These are phyloP conservation scores for Stenodema calcarata DNA, from an alignment of 2,888 invertebrate species.

Conservation along the genomic window DNA sequence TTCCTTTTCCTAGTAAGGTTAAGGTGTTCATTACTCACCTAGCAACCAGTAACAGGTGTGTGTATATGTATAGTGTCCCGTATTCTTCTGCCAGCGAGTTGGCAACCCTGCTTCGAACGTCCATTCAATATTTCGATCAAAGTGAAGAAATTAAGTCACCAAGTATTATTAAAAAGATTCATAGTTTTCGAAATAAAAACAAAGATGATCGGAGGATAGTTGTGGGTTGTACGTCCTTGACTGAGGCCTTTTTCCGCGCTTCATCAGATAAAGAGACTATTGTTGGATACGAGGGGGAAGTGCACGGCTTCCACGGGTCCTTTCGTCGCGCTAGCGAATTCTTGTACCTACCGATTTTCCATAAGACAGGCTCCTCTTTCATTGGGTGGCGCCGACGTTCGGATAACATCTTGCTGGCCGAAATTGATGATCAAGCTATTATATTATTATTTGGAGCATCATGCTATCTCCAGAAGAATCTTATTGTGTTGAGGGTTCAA, in stretches of 20 bases:
- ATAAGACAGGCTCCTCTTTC: not conserved
- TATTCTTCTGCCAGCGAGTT: too few species aligned
- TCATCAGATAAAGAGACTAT: not conserved
- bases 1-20: too few species aligned
- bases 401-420: not conserved
- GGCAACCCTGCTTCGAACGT: too few species aligned
- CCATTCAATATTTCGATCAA: too few species aligned
- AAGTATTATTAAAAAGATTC: too few species aligned
- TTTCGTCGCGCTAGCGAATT: not conserved
- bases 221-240: not conserved
- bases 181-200: too few species aligned
- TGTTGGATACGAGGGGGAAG: not conserved
- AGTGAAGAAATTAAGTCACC: too few species aligned
- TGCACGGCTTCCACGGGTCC: not conserved
- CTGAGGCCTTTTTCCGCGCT: not conserved
- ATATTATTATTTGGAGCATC: not conserved
- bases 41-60: too few species aligned
- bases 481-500: not conserved
- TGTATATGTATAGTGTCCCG: too few species aligned
- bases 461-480: not conserved
- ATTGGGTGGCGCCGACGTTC: not conserved
- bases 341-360: not conserved
- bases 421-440: not conserved
- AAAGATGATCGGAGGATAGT: not conserved
- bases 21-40: too few species aligned